These are phyloP conservation scores for Lysandra bellargus DNA, from an alignment of 2,888 invertebrate genomes.

Conservation along the genomic window DNA sequence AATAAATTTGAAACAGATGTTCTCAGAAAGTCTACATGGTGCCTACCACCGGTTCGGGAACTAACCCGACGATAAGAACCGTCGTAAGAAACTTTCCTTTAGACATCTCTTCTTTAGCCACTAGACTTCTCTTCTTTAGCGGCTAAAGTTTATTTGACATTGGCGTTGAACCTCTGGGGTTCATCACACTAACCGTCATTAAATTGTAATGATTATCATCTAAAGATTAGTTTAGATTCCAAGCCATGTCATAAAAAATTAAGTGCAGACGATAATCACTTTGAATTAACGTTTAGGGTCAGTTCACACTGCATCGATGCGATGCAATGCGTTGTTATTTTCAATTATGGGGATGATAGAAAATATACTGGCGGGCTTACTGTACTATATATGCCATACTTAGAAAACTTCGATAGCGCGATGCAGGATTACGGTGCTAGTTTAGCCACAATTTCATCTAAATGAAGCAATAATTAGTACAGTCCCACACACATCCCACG, in stretches of 20 bases:
- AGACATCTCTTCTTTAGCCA: too few relatives aligned
- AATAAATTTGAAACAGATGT: too few relatives aligned
- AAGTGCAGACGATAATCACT: neutral
- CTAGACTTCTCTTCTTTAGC: too few relatives aligned
- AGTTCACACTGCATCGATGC: too few relatives aligned
- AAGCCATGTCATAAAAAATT: neutral
- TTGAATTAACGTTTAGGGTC: neutral
- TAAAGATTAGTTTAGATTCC: neutral
- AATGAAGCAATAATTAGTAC: neutral
- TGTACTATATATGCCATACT: too few relatives aligned
- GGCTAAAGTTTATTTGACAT: neutral
- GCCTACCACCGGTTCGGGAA: too few relatives aligned
- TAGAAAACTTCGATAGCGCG: neutral
- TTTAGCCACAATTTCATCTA: neutral
- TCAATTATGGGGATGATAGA: too few relatives aligned
- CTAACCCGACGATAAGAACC: too few relatives aligned
- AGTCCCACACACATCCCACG: neutral
- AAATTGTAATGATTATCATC: neutral
- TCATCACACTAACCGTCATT: neutral
- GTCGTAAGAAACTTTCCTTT: too few relatives aligned
- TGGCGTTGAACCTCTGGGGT: neutral
- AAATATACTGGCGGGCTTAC: too few relatives aligned
- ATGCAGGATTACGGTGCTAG: neutral
- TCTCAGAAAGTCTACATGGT: too few relatives aligned
- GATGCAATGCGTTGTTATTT: too few relatives aligned